Conservation (phyloP, 2,797 vertebrate genomes). For the Somateria mollissima region DNA sequence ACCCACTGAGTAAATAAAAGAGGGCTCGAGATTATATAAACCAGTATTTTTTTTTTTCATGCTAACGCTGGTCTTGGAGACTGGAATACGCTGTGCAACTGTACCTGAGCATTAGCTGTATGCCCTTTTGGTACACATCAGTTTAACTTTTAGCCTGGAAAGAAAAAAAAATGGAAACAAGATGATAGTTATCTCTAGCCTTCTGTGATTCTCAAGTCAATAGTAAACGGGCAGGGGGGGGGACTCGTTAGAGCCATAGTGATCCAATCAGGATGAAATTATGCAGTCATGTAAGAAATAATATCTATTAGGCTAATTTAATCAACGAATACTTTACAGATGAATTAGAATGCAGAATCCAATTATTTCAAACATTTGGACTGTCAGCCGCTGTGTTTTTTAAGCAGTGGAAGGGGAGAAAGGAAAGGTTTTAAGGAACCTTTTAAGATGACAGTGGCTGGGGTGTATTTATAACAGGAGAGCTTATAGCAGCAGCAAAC, state of each 20-base stretch:
- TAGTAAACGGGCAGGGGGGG: conserved; percentile 83
- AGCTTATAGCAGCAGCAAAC: conserved; percentile 50
- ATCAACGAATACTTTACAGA: conserved; percentile 94
- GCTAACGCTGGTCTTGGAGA: conserved; percentile 15
- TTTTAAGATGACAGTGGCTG: conserved; percentile 69
- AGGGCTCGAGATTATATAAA: conserved; percentile 31
- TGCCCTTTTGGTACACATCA: conserved; percentile 79
- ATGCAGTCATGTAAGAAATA: conserved; percentile 94
- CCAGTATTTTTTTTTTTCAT: background rate
- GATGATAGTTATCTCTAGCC: conserved; percentile 78
- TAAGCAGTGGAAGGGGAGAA: conserved; percentile 8
- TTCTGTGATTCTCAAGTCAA: conserved; percentile 87
- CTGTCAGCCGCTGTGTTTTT: conserved; percentile 78
- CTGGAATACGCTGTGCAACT: background rate
- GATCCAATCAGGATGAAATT: conserved; percentile 83
- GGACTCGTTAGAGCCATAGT: conserved; percentile 83
- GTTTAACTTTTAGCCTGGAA: conserved; percentile 78
- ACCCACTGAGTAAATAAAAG: conserved; percentile 55
- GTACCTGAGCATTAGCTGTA: conserved; percentile 12
- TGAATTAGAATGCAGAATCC: conserved; percentile 93
- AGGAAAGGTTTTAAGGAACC: conserved; percentile 10
- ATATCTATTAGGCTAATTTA: conserved; percentile 98
- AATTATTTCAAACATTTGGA: conserved; percentile 90
- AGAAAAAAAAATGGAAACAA: conserved; percentile 52
- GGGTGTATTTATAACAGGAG: conserved; percentile 52